phyloP scores from a whole-genome alignment of 2,113 vertebrate genomes.

The Cynopterus brachyotis region DNA sequence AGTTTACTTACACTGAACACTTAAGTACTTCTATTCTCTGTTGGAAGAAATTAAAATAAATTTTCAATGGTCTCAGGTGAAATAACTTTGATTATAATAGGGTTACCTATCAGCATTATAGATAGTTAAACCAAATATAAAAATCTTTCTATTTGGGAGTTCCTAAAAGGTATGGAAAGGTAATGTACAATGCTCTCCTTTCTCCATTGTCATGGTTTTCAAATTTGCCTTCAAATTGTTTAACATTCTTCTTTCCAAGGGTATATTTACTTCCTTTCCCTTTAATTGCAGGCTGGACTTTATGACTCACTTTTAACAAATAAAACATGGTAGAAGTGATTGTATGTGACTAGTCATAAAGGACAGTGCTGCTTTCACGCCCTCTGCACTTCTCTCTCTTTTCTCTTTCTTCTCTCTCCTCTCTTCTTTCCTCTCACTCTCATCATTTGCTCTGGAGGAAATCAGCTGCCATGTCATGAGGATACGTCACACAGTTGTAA shows the following conservation, averaged over 20 bases:
- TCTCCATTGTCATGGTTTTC: neutral
- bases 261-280: neutral
- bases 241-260: neutral
- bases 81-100: neutral
- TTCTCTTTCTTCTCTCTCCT: no score
- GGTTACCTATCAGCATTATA: neutral
- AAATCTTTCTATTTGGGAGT: neutral
- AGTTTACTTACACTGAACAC: neutral
- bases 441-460: neutral
- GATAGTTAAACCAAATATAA: neutral
- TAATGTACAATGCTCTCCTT: neutral
- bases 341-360: neutral
- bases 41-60: neutral
- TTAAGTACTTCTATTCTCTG: neutral
- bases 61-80: neutral
- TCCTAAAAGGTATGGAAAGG: neutral
- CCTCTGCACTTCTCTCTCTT: fast-evolving
- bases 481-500: neutral
- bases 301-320: neutral
- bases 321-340: neutral
- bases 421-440: neutral
- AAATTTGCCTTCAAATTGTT: neutral
- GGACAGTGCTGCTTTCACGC: neutral
- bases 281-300: neutral
- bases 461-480: neutral